Conservation (phyloP, 2,797 vertebrate species). For the Oreochromis mossambicus region DNA sequence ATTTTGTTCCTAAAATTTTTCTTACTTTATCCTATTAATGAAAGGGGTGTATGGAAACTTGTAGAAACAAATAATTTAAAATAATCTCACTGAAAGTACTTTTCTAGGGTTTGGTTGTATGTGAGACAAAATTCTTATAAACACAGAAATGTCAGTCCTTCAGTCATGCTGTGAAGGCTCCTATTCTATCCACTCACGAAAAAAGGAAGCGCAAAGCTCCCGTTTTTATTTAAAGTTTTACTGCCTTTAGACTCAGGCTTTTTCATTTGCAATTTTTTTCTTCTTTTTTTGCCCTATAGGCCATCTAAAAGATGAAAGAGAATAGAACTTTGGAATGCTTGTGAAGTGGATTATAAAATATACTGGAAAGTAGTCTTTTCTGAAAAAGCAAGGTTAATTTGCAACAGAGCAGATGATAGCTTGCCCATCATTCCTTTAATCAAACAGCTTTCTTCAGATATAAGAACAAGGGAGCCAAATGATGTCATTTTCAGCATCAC, state of each 20-base stretch:
- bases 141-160: not conserved
- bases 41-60: not conserved
- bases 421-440: constrained; percentile 44
- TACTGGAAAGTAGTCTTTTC: not conserved
- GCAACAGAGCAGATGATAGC: constrained; percentile 44
- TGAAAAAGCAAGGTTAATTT: constrained; percentile 47
- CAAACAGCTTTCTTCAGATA: constrained; percentile 34
- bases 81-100: not conserved
- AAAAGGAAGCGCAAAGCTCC: not conserved
- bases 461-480: not conserved
- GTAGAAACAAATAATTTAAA: not conserved
- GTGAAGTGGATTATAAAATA: constrained; percentile 48
- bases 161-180: not conserved
- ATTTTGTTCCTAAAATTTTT: not conserved
- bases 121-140: not conserved
- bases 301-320: constrained; percentile 37
- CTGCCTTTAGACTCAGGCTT: constrained; percentile 2
- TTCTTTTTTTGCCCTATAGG: constrained; percentile 9
- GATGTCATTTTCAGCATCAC: not conserved
- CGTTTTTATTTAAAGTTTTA: constrained; percentile 16
- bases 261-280: not conserved
- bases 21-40: not conserved
- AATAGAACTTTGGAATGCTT: constrained; percentile 29
- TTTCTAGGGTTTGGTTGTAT: not conserved
- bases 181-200: not conserved